These are phyloP conservation scores for Drosophila ogumai DNA, from an alignment of 1,140 invertebrate species.

Conservation along the genomic window DNA sequence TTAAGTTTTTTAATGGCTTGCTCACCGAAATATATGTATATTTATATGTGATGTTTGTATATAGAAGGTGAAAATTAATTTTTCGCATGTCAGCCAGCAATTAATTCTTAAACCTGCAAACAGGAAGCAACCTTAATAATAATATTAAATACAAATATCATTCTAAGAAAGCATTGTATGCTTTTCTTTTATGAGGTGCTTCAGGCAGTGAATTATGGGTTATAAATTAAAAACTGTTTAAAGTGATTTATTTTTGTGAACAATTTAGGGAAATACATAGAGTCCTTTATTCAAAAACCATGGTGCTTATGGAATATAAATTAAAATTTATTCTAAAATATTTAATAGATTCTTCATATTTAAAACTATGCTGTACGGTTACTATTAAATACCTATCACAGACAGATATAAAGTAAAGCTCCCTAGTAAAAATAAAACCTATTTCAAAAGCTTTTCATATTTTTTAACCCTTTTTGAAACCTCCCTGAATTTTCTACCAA, in stretches of 20 bases:
- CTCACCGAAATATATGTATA: neutral
- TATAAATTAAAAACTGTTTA: neutral
- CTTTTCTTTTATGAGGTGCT: neutral
- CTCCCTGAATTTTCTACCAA: neutral
- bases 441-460: neutral
- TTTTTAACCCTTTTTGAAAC: neutral
- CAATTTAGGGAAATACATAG: no score
- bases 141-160: constrained; percentile 17
- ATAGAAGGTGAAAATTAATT: constrained; percentile 73
- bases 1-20: constrained; percentile 52
- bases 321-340: neutral
- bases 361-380: neutral
- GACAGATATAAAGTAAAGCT: neutral
- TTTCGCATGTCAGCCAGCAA: constrained; percentile 72
- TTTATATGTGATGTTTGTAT: neutral
- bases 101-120: constrained; percentile 42
- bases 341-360: neutral
- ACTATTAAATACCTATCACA: neutral
- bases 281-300: neutral
- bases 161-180: neutral
- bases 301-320: neutral
- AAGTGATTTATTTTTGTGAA: no score
- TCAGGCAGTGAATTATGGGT: neutral
- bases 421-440: neutral
- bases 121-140: neutral